Evolutionary conservation across 2,113 vertebrate genomes (phyloP), one percentile per base, ranked within the genome.

Genomic region (Gnathonemus echidnorhynchus): DNA sequence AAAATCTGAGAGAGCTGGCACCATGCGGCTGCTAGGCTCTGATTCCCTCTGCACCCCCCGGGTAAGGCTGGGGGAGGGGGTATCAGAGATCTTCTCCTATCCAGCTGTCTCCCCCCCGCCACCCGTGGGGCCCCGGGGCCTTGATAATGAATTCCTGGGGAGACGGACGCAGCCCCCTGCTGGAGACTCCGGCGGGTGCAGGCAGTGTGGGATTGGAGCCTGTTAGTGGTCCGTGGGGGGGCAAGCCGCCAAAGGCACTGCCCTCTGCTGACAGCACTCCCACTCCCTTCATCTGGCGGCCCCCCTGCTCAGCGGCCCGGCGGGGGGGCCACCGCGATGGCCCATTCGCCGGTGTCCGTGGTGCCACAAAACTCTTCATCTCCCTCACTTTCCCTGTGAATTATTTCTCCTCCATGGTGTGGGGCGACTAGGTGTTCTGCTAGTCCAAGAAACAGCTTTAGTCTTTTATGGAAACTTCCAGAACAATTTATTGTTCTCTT

Each of bases 51-150:
- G 10, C 62, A 86, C 90, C 87, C n/a, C 83, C 83, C 19, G 89
- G 90, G 87, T 48, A 62, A 62, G 7, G 8, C 15, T 87, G 58
- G 42, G 19, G n/a, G 8, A 39, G 66, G 83, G 62, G 74, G 46
- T 42, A 86, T 88, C 87, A 56, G 62, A 80, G 90, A 88, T 92
- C 53, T 88, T 39, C 27, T 42, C 27, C 21, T 24, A 58, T 24
- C 5, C 53, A 58, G 53, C 53, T 58, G 53, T 58, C 53, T 58
- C 56, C 6, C 24, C 24, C 24, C 56, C 0, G 56, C 56, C 56
- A 62, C 56, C 56, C 56, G 56, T 9, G 21, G 21, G 21, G 21
- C 56, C 56, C 56, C 21, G 6, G 56, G 24, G 56, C 56, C 56
- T 62, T n/a, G 21, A 62, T 62, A 62, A 62, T 62, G 56, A 62